Conservation (phyloP, 2,113 vertebrate genomes). For the Apteryx mantelli region DNA sequence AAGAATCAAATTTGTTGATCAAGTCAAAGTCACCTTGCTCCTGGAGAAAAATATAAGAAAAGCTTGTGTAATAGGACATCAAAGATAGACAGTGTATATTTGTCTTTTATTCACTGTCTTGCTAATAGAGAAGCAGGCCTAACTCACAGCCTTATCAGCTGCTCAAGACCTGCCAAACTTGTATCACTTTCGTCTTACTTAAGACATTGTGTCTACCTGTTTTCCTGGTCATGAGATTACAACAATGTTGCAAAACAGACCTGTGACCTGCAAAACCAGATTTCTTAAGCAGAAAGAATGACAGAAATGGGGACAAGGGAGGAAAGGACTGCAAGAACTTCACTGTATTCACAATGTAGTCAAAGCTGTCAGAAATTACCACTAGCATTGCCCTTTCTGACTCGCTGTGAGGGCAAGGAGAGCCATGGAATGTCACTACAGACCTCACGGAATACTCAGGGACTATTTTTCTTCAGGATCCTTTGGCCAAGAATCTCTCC, state of each 20-base stretch:
- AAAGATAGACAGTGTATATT: background rate
- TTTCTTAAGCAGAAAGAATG: slow-evolving; percentile 10
- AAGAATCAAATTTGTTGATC: background rate
- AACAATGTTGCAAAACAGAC: slow-evolving; percentile 17
- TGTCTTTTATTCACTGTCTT: background rate
- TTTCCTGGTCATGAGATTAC: background rate
- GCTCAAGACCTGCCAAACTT: slow-evolving; percentile 9
- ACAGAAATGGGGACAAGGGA: background rate
- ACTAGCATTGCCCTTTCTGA: background rate
- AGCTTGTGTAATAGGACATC: background rate
- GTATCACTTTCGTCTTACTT: background rate
- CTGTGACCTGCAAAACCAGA: slow-evolving; percentile 2
- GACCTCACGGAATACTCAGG: background rate
- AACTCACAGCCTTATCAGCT: background rate
- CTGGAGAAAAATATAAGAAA: background rate
- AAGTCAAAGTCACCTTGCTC: background rate
- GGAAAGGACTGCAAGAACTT: background rate
- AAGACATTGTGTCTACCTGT: background rate
- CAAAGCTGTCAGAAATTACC: background rate
- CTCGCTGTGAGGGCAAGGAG: background rate
- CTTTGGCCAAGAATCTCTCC: background rate
- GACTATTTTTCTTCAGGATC: background rate
- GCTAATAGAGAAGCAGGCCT: background rate
- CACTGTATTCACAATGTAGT: background rate
- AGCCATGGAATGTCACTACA: background rate